Percentiles rank a stretch among this genome's conserved stretches.
These are phyloP conservation scores for Pseudopodoces humilis DNA, from an alignment of 2,113 vertebrate genomes.

Conservation along the genomic window DNA sequence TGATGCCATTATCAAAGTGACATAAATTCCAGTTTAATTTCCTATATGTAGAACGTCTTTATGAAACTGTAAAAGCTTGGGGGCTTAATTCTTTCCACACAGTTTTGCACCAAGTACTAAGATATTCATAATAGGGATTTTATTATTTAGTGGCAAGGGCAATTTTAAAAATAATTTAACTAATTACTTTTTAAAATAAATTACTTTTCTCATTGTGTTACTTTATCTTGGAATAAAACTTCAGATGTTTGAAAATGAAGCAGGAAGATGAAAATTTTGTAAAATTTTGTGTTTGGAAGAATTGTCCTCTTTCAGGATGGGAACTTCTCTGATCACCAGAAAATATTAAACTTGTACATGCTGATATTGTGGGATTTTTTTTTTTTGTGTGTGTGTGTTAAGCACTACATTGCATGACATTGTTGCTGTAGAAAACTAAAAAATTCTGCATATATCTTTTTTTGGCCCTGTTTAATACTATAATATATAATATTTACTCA, in stretches of 20 bases:
- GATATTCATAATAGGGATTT: conserved; percentile 47
- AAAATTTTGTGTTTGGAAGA: background rate
- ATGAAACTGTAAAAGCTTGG: conserved; percentile 75
- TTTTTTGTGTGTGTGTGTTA: background rate
- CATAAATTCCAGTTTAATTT: conserved; percentile 80
- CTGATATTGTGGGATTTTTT: background rate
- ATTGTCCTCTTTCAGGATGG: background rate
- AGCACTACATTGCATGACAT: background rate
- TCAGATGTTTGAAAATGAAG: background rate
- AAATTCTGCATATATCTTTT: background rate
- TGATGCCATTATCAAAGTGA: conserved; percentile 80
- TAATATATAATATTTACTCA: background rate
- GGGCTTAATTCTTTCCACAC: conserved; percentile 70
- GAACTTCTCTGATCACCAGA: background rate
- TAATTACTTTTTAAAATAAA: background rate
- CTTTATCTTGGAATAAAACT: background rate
- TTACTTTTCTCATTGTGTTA: background rate
- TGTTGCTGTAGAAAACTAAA: background rate
- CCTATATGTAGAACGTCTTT: conserved; percentile 67
- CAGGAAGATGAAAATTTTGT: background rate
- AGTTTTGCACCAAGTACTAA: conserved; percentile 67
- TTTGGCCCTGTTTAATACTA: background rate
- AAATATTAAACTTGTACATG: background rate
- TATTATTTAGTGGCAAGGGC: conserved; percentile 34
- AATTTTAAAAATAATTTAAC: conserved; percentile 56